Percentiles rank a stretch among this genome's conserved stretches.
phyloP scores from a whole-genome alignment of 2,888 invertebrate genomes.

The Catocala sponsa region DNA sequence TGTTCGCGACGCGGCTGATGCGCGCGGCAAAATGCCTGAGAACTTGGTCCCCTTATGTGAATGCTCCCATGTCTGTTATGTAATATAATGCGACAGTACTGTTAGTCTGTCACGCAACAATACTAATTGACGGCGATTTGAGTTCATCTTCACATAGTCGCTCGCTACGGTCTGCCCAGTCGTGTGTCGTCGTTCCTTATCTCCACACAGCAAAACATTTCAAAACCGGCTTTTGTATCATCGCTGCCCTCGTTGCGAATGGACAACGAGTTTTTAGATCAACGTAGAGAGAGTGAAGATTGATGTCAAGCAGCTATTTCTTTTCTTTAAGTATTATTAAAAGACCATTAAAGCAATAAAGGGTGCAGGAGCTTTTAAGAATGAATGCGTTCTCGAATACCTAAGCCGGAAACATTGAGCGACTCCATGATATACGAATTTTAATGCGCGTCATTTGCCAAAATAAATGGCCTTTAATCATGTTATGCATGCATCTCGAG shows the following conservation, averaged over 20 bases:
- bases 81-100: slow-evolving; percentile 77
- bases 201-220: slow-evolving; percentile 63
- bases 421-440: slow-evolving; percentile 5
- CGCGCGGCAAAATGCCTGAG: slow-evolving; percentile 65
- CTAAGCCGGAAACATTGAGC: slow-evolving; percentile 6
- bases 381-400: background rate
- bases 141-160: slow-evolving; percentile 54
- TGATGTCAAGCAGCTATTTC: slow-evolving; percentile 28
- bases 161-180: slow-evolving; percentile 28
- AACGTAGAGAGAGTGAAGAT: slow-evolving; percentile 47
- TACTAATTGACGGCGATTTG: slow-evolving; percentile 69
- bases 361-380: background rate
- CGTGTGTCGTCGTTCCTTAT: slow-evolving; percentile 52
- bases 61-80: slow-evolving; percentile 79
- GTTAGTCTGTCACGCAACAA: slow-evolving; percentile 80
- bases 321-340: slow-evolving; percentile 8
- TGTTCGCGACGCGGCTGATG: slow-evolving; percentile 65
- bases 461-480: too few species aligned
- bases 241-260: slow-evolving; percentile 61
- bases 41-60: slow-evolving; percentile 72
- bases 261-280: slow-evolving; percentile 61
- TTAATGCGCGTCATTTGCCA: too few species aligned
- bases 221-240: slow-evolving; percentile 72
- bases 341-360: background rate
- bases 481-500: too few species aligned